Evolutionary conservation across 2,888 invertebrate genomes (phyloP), one percentile per base, ranked within the genome.

Genomic region (Volucella bombylans): DNA sequence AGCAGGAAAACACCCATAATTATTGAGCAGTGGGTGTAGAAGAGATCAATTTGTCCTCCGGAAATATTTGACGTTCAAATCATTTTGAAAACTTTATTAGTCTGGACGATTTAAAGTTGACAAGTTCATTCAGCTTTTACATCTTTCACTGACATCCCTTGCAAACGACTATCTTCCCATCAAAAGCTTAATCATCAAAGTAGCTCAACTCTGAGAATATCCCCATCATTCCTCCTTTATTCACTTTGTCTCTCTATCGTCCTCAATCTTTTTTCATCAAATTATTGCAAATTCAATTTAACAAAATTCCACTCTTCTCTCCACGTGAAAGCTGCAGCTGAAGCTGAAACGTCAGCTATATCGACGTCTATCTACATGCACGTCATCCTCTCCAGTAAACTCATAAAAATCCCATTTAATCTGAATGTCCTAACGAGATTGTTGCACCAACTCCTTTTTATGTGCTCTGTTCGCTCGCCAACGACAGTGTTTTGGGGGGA

Each of bases 391-490:
- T 82, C 55, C 69, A 59, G 39, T 72, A 72, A 80, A 78, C 85
- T 81, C 85, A 85, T 85, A 85, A 82, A 78, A 82, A 73, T 78
- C 82, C 23, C 78, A 80, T 85, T 77, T 57, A 80, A 76, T 67
- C 67, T 61, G 74, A 31, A 67, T 71, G 69, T 62, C 76, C 76
- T 85, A 62, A 80, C 62, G 76, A 80, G 71, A 85, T 71, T 71
- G 65, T 61, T 54, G 15, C 73, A 31, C 18, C 47, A 38, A 47
- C 8, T 6, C 50, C 10, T 31, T 4, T 6, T 31, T 31, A 31
- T 31, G 31, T 31, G 31, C 15, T 15, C 47, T 2, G 3, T 18
- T 43, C 15, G 11, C 8, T 43, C 14, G 1, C 41, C 23, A 3
- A 39, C 12, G 18, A 38, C 15, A 54, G 39, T 39, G 64, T 45